Evolutionary conservation across 2,113 vertebrate species (phyloP), one percentile per base, ranked within the genome.

Genomic region (Ceyx margarethae): DNA sequence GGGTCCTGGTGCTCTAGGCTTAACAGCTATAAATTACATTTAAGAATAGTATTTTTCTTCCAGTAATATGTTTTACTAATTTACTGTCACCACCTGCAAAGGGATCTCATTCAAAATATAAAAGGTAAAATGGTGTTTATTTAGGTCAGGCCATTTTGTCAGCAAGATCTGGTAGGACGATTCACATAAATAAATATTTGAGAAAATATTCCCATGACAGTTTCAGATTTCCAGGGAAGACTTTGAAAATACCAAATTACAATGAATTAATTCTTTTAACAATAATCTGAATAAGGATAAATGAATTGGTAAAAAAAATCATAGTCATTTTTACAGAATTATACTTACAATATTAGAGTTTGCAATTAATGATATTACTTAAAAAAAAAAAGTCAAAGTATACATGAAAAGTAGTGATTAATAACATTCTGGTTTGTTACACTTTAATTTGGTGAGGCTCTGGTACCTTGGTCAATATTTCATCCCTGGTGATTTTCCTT

Each of bases 401-500:
- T 31, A 50, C 20, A 26, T 31, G 67, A 90, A 48, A 82, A 45
- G 28, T 33, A 88, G 43, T 94, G 83, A 95, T 89, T 93, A 85
- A 94, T 90, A 95, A 93, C 20, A 33, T 42, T 80, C 26, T 73
- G 89, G 23, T 87, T 91, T 94, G n/a, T 79, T 90, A 87, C 54
- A 84, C 61, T 92, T 66, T 66, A 68, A 31, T 42, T 64, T 93
- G 87, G 77, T 62, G 61, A 94, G 43, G 33, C 76, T 16, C 46
- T 91, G n/a, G 75, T 78, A 58, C 23, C 26, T 81, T 71, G 89
- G 92, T 92, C 94, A 95, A 81, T 80, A 92, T 69, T 92, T 94
- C 65, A 61, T 79, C 81, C 72, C 92, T 80, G 6, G 48, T 91
- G 85, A 72, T 68, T 97, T 90, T 67, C 69, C 22, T 72, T 95